Evolutionary conservation across 2,797 vertebrate species (phyloP), one percentile per base, ranked within the genome.

Genomic region (Protosalanx chinensis): DNA sequence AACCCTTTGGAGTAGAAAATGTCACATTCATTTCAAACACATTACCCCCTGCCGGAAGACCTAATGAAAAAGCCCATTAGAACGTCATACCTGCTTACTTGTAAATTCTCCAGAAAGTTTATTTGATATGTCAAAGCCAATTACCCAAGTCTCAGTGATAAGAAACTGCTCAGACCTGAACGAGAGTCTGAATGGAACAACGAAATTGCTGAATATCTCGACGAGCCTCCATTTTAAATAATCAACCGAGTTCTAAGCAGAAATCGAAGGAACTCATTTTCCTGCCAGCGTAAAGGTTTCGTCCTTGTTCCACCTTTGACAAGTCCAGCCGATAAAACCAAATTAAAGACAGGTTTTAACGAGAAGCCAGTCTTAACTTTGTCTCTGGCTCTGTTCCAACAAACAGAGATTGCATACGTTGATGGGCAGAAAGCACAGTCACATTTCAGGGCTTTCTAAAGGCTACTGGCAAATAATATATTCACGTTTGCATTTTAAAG

Each of bases 61-160:
- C 91, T 94, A 95, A 95, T 94, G 92, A 94, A 94, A 90, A 88
- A 84, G 85, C 86, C 91, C 92, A 94, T 95, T 96, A 95, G 91
- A 92, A 91, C 94, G 93, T 95, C 94, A 94, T 93, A 95, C 93
- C 92, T 95, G 91, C 93, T 95, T 94, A 94, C 85, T 87, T 86
- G 86, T 90, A 91, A 94, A 92, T 94, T 93, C 92, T 93, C 89
- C 81, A 81, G 86, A 90, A 95, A 94, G 91, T 94, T 95, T 93
- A 92, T 95, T 95, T 93, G 87, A 93, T 92, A 92, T 83, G 92
- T 92, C 93, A 92, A 86, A 93, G 91, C 88, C 92, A 94, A 94
- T 97, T 96, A 94, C 90, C 89, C 91, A 91, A 94, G 91, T 91
- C 89, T 85, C 90, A 82, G 91, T 93, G 94, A 94, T 94, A 93